These are phyloP conservation scores for Clarias macrocephalus DNA, from an alignment of 2,113 vertebrate species.

Conservation along the genomic window DNA sequence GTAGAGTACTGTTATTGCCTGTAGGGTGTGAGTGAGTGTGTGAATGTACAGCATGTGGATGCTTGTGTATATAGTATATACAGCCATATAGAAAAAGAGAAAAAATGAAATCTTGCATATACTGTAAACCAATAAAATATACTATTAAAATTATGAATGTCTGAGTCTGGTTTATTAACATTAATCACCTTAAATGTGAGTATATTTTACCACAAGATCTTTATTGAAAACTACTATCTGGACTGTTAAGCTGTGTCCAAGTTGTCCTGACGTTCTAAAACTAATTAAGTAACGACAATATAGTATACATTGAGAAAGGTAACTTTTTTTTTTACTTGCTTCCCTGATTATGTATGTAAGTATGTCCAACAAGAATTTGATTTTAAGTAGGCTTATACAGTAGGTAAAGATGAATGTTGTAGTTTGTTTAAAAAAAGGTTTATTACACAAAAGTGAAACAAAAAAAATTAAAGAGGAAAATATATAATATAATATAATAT, in stretches of 20 bases:
- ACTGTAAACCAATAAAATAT: background rate
- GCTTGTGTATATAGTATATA: too few relatives aligned
- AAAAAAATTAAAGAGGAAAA: background rate
- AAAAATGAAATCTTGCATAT: background rate
- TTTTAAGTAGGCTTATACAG: background rate
- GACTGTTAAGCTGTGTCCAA: background rate
- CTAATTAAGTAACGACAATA: background rate
- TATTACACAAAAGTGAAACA: background rate
- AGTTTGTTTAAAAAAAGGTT: background rate
- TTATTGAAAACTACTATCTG: background rate
- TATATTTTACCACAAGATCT: background rate
- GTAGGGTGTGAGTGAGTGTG: too few relatives aligned
- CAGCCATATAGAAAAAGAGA: too few relatives aligned
- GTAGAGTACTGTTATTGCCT: too few relatives aligned
- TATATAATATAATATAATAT: too few relatives aligned
- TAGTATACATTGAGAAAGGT: background rate
- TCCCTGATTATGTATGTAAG: background rate
- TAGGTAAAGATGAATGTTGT: background rate
- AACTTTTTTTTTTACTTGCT: background rate
- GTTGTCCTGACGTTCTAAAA: background rate
- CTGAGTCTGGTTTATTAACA: background rate
- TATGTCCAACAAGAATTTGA: background rate
- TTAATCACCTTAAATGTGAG: background rate
- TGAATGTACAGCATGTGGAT: too few relatives aligned
- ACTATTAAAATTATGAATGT: background rate